Base-by-base conservation (phyloP, 2,113 vertebrate species). In the Propithecus coquereli region DNA sequence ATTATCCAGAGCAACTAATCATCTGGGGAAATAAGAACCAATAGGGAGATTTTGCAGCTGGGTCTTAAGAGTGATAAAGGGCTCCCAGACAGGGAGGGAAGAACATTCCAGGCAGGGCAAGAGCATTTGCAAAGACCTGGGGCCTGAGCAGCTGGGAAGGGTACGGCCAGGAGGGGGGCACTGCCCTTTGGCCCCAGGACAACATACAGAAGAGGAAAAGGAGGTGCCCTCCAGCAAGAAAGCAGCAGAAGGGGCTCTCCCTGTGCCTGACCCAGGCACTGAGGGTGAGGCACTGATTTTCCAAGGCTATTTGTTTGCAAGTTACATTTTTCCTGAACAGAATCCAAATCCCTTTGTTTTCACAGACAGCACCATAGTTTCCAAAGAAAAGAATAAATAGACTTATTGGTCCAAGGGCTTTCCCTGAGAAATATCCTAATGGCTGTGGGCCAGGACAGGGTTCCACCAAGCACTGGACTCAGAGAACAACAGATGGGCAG, bases 321-420 rank as follows among this genome's bases (percentile, higher is more conserved):
- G 90, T 96, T 97, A 97, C 83, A 96, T 97, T 97, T 98, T 97
- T 98, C 97, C 97, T 98, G 97, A 97, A 97, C 74, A 90, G 89
- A 89, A 93, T 98, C 97, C 97, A 97, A 97, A 97, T 93, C 40
- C 74, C 81, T 96, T 97, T 97, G 97, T 97, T 98, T 97, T 96
- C 86, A 80, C 81, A 97, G 92, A 97, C 95, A 97, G 80, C 71
- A 91, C 97, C 92, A 97, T 91, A 96, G 97, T 98, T 97, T 97
- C 91, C 93, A 97, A 96, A 95, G 97, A 96, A 97, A 96, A 97
- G 90, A 93, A 82, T 96, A 96, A 96, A 97, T 47, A 95, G 83
- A 81, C 47, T 94, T 92, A 14, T 79, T 82, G 91, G 95, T 96
- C 94, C 96, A 96, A 97, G 91, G 97, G 97, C 94, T 98, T 97